phyloP scores from a whole-genome alignment of 2,888 invertebrate species.

The Sarcophaga variegata region DNA sequence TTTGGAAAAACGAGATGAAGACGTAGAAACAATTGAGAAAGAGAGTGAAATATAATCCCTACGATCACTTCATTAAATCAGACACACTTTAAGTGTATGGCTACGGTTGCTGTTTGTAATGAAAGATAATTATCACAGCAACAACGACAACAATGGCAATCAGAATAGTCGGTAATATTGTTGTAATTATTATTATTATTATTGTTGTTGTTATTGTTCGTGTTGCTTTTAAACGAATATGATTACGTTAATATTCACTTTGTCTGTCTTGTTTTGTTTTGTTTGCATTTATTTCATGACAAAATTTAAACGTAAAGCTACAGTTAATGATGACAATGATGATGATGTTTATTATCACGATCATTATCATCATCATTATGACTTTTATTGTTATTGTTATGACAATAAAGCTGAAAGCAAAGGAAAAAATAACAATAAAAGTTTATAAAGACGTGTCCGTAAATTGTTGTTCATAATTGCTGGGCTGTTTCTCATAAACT shows the following conservation, averaged over 20 bases:
- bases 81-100: slow-evolving; percentile 40
- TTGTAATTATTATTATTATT: background rate
- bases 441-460: no score
- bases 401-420: background rate
- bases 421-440: no score
- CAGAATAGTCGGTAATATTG: background rate
- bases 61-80: slow-evolving; percentile 40
- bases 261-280: no score
- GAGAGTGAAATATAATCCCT: slow-evolving; percentile 43
- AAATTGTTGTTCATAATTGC: no score
- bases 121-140: background rate
- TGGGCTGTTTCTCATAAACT: background rate
- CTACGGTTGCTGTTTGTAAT: background rate
- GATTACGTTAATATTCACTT: slow-evolving; percentile 51
- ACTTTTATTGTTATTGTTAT: background rate
- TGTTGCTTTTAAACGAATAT: slow-evolving; percentile 56
- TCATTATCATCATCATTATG: slow-evolving; percentile 11
- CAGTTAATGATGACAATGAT: background rate
- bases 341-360: slow-evolving; percentile 8
- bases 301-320: background rate
- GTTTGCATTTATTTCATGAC: background rate
- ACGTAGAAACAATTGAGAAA: slow-evolving; percentile 17
- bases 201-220: background rate
- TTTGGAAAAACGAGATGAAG: slow-evolving; percentile 17
- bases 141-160: background rate